Conservation (phyloP, 2,113 vertebrate genomes). For the Sorex fumeus region DNA sequence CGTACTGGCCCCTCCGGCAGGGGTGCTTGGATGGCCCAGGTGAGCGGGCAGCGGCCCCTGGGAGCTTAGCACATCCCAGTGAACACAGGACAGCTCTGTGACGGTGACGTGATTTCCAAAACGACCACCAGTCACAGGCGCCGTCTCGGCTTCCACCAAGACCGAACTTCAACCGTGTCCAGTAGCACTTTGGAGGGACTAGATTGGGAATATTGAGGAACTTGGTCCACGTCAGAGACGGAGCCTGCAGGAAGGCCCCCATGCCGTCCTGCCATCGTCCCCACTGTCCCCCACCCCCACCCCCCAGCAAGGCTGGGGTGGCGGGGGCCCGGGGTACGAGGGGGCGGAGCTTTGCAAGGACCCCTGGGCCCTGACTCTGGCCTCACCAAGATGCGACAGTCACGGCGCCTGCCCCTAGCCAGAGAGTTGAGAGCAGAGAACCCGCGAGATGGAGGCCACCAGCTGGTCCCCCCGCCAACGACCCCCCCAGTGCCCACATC, state of each 20-base stretch:
- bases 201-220: slow-evolving; percentile 69
- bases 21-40: too few relatives aligned
- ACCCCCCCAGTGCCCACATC: too few relatives aligned
- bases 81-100: neutral
- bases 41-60: too few relatives aligned
- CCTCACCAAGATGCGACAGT: neutral
- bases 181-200: slow-evolving; percentile 72
- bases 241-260: neutral
- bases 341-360: neutral
- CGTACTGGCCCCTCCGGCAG: too few relatives aligned
- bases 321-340: neutral
- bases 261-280: too few relatives aligned
- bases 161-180: slow-evolving; percentile 71
- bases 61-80: too few relatives aligned
- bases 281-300: too few relatives aligned
- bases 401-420: neutral
- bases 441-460: too few relatives aligned
- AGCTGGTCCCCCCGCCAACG: too few relatives aligned
- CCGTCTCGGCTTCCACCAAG: slow-evolving; percentile 73
- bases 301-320: neutral
- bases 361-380: neutral
- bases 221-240: slow-evolving; percentile 42
- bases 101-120: slow-evolving; percentile 71
- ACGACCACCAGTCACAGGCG: slow-evolving; percentile 48
- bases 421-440: too few relatives aligned